Conservation (phyloP, 64 coral and sea anemone genomes). For the Stichodactyla helianthus region DNA sequence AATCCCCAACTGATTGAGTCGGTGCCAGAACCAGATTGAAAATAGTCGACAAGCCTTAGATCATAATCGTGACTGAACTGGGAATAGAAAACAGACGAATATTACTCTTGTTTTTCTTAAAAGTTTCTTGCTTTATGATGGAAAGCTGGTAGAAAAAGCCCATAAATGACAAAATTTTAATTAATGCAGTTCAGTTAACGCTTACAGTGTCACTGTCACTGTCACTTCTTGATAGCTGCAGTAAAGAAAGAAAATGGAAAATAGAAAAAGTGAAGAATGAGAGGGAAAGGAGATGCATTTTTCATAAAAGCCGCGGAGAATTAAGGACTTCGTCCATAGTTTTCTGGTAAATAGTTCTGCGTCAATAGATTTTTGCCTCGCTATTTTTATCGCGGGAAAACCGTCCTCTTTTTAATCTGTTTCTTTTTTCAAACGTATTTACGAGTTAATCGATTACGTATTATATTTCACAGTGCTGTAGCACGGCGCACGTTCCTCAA, state of each 20-base stretch:
- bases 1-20: background rate
- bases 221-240: no score
- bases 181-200: no score
- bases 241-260: background rate
- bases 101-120: background rate
- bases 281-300: background rate
- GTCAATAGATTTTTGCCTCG: background rate
- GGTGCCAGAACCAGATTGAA: background rate
- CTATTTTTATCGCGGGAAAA: background rate
- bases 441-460: background rate
- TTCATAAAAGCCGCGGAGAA: background rate
- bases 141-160: background rate
- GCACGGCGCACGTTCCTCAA: no score
- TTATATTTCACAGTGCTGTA: no score
- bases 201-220: no score
- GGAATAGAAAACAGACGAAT: constrained; percentile 1
- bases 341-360: background rate
- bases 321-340: background rate
- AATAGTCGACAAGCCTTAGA: background rate
- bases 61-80: background rate
- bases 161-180: no score
- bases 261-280: background rate
- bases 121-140: background rate
- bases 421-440: background rate
- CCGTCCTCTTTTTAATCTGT: background rate